phyloP scores from a whole-genome alignment of 2,113 vertebrate species.

The Verasper variegatus region DNA sequence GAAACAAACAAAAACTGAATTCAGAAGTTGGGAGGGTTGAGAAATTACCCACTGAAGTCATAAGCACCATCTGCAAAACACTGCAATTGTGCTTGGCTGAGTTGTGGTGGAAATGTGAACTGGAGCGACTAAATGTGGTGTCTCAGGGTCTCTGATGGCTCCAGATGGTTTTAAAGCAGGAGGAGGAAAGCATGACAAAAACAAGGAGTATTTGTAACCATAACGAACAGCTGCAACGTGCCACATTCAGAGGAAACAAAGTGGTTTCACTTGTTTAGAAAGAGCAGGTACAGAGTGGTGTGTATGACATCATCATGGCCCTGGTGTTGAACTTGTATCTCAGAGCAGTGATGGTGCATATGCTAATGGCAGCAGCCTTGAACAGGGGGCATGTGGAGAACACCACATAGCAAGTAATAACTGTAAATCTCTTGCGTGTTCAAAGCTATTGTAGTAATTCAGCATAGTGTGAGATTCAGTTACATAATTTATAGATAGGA shows the following conservation, averaged over 20 bases:
- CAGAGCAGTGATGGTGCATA: constrained; percentile 9
- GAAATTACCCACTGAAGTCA: not conserved
- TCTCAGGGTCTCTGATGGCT: constrained; percentile 6
- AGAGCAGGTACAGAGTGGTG: not conserved
- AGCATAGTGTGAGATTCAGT: not conserved
- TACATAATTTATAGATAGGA: constrained; percentile 20
- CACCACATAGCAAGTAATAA: too few relatives aligned
- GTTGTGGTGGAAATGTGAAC: constrained; percentile 17
- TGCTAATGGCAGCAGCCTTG: not conserved
- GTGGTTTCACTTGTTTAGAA: not conserved
- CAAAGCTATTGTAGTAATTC: constrained; percentile 12
- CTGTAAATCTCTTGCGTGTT: constrained; percentile 1
- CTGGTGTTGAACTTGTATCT: not conserved
- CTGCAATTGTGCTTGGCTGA: constrained; percentile 14
- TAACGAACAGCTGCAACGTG: constrained; percentile 10
- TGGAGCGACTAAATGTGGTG: constrained; percentile 2
- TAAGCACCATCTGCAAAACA: constrained; percentile 21
- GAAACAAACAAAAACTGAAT: constrained; percentile 3
- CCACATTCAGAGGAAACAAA: not conserved
- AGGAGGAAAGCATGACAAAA: constrained; percentile 11
- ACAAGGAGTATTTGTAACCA: constrained; percentile 1
- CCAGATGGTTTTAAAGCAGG: constrained; percentile 30
- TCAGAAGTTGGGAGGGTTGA: not conserved
- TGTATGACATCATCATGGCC: not conserved
- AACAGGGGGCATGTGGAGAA: constrained; percentile 7